Percentiles rank a stretch among this genome's conserved stretches.
Evolutionary conservation across 2,113 vertebrate species (phyloP).

Genomic region (Mystacornis crossleyi): DNA sequence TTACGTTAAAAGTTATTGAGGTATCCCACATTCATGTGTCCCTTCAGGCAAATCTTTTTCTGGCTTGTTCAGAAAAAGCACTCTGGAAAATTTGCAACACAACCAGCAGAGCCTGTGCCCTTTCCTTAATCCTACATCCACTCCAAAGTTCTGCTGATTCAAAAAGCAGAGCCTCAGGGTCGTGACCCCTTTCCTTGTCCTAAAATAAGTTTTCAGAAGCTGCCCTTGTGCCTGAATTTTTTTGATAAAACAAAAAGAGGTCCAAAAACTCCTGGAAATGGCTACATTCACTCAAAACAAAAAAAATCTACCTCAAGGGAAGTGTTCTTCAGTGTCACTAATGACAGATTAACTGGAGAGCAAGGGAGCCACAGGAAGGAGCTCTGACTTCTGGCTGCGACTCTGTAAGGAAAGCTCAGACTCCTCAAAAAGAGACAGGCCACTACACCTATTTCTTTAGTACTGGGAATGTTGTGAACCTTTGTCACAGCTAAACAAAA

Average conservation of each 20-base stretch:
- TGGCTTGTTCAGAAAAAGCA: neutral
- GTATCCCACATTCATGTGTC: neutral
- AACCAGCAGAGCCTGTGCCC: neutral
- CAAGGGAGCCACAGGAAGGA: neutral
- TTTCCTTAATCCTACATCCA: neutral
- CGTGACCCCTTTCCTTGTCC: neutral
- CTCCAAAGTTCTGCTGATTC: neutral
- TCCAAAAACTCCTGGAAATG: neutral
- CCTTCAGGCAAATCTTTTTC: conserved; percentile 4
- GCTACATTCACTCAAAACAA: accelerated
- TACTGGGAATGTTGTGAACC: neutral
- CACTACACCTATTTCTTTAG: neutral
- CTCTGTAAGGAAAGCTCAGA: neutral
- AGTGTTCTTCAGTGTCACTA: neutral
- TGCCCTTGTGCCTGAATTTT: neutral
- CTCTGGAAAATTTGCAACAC: neutral
- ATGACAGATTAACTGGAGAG: neutral
- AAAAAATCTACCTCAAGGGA: neutral
- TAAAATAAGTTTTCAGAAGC: neutral
- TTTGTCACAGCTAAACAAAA: neutral
- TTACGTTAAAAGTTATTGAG: neutral
- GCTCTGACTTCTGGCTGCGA: neutral
- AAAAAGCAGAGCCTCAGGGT: neutral
- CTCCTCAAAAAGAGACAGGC: neutral
- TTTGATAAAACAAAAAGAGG: neutral